Evolutionary conservation across 2,797 vertebrate species (phyloP), one percentile per base, ranked within the genome.

Genomic region (Peromyscus nudipes): DNA sequence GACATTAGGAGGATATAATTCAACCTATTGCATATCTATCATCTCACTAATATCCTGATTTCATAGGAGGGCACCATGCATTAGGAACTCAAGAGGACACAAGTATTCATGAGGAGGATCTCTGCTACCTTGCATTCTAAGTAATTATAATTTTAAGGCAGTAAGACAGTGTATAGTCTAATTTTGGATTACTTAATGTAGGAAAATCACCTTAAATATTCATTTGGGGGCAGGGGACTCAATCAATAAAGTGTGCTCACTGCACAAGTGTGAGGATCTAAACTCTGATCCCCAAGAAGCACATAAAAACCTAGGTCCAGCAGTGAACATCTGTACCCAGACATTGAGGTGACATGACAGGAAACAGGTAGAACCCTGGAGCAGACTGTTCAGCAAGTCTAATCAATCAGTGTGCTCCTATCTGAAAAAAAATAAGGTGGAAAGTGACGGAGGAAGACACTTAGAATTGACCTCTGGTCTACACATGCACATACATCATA

Each of bases 141-240:
- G 71, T 37, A 43, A 84, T 49, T 67, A 29, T 79, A 57, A 76
- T 29, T 82, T 79, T 75, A 79, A 19, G 46, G n/a, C 19, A 62
- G 27, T 16, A 92, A 27, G 21, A 88, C 46, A 64, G 21, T 40
- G 62, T 27, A 62, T 67, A 25, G 12, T 21, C 29, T 40, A 49
- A 75, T 80, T 79, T 92, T 87, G 11, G 92, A 89, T 55, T 90
- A 23, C 46, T 67, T 67, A 67, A 75, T 55, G 52, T 92, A 57
- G 29, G 57, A 29, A 87, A 10, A 55, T 64, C 16, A 94, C 17
- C 40, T 76, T 92, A 92, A 79, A 92, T 40, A 55, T 46, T 19
- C 46, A 86, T 84, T 46, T 65, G 27, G 40, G 40, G 6, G 19
- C 17, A 49, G 31, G 43, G 62, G 62, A 49, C 40, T 13, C 19